Evolutionary conservation across 2,113 vertebrate species (phyloP), one percentile per base, ranked within the genome.

Genomic region (Podarcis raffonei): DNA sequence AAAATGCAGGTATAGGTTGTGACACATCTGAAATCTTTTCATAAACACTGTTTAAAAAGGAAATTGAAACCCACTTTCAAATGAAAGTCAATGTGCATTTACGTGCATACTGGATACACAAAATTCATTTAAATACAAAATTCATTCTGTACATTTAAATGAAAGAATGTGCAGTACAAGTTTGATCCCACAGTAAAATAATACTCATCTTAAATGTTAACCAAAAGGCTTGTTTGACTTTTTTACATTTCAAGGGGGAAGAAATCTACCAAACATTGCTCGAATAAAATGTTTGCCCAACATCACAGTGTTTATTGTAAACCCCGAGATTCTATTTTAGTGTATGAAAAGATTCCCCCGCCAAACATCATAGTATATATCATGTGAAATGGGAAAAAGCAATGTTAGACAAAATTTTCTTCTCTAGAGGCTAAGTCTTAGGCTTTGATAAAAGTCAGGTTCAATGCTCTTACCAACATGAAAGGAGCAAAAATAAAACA

Each of bases 291-390:
- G 93, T 84, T 94, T 94, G 95, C 91, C 94, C 92, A 92, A 95
- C 92, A 93, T 97, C 97, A 98, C 97, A 98, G 97, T 98, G 97
- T 97, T 97, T 96, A 94, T 96, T 96, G 94, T 96, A 97, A 97
- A 97, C 96, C 96, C 96, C 97, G 96, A 97, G 96, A 96, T 95
- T 95, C 94, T 96, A 91, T 95, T 97, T 94, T 91, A 95, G 89
- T 91, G 94, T 92, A 94, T 95, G 94, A 96, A 97, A 96, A 96
- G 90, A 93, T 94, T 91, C 84, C 23, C 53, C 48, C 90, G 89
- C 90, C 85, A 90, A 95, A 95, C 39, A 93, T 93, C 86, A 86
- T 91, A 96, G 92, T 95, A 83, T 95, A 93, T 77, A 89, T 95
- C 87, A 89, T 87, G 87, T 94, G 92, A 94, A 93, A 83, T 91